Conservation (phyloP, 2,113 vertebrate species). For the Psilopogon haemacephalus region DNA sequence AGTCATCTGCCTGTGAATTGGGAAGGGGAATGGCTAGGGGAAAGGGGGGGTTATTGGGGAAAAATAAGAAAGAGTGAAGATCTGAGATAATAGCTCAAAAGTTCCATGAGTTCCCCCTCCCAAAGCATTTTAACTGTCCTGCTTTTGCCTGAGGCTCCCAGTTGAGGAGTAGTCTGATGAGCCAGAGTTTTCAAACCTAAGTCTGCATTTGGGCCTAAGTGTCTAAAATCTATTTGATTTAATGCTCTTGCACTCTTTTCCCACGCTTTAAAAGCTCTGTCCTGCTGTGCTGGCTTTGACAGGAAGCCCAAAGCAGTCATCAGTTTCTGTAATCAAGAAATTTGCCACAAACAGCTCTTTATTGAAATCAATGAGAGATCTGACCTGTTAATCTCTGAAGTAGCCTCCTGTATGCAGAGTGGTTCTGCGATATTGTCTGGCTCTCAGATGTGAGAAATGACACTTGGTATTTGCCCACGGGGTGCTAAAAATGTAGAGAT, state of each 20-base stretch:
- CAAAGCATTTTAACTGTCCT: background rate
- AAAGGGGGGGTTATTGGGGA: background rate
- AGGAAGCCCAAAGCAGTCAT: conserved; percentile 8
- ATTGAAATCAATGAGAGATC: conserved; percentile 4
- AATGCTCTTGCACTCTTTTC: background rate
- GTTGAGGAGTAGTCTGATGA: background rate
- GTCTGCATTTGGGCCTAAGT: background rate
- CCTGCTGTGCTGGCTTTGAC: conserved; percentile 38
- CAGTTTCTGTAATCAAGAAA: background rate
- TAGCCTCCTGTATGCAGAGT: conserved; percentile 21
- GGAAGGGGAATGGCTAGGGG: background rate
- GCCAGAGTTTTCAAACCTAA: background rate
- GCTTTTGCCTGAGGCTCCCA: background rate
- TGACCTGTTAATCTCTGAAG: conserved; percentile 48
- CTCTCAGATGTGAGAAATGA: conserved; percentile 45
- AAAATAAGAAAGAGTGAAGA: background rate
- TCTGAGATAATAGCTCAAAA: background rate
- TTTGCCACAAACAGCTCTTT: conserved; percentile 39
- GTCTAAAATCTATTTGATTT: background rate
- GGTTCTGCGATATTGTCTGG: background rate
- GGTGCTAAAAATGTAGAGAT: conserved; percentile 50
- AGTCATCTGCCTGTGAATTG: background rate
- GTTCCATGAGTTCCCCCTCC: background rate
- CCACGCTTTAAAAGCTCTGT: background rate
- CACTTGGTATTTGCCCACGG: conserved; percentile 28